These are phyloP conservation scores for Vespertilio murinus DNA, from an alignment of 2,797 vertebrate species.

Conservation along the genomic window DNA sequence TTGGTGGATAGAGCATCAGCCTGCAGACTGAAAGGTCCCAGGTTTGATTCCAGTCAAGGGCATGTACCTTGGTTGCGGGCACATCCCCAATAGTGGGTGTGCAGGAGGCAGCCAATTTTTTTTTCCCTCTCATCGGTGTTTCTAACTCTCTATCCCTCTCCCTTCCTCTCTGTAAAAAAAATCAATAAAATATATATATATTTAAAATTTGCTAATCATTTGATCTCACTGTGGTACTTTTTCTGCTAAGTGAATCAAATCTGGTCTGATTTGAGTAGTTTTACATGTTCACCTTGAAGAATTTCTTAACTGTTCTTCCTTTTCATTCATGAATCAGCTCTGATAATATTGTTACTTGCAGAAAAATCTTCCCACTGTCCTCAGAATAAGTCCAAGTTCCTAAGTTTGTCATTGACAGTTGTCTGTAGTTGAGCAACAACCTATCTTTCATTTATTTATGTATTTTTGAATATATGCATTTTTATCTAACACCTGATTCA, in stretches of 20 bases:
- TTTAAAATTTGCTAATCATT: background rate
- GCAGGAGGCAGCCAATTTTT: too few relatives aligned
- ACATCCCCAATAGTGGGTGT: too few relatives aligned
- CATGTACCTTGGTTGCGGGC: too few relatives aligned
- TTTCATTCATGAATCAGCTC: background rate
- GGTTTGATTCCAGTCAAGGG: too few relatives aligned
- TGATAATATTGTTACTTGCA: background rate
- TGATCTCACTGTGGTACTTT: background rate
- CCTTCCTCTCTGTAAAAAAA: too few relatives aligned
- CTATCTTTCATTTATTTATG: background rate
- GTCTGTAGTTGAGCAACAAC: background rate
- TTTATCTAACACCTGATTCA: background rate
- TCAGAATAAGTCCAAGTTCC: background rate
- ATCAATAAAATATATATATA: too few relatives aligned
- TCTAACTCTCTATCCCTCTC: too few relatives aligned
- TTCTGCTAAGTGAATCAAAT: background rate
- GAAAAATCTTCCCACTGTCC: background rate
- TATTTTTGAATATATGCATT: background rate
- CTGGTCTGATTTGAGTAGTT: background rate
- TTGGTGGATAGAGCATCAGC: too few relatives aligned
- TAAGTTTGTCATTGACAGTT: background rate
- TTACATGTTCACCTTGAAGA: background rate
- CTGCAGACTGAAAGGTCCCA: too few relatives aligned
- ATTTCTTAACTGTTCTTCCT: background rate
- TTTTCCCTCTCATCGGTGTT: too few relatives aligned